A percentile compares a stretch with the other conserved stretches of the same genome.
Conservation (phyloP, 2,113 vertebrate species). For the Actenoides lindsayi region DNA sequence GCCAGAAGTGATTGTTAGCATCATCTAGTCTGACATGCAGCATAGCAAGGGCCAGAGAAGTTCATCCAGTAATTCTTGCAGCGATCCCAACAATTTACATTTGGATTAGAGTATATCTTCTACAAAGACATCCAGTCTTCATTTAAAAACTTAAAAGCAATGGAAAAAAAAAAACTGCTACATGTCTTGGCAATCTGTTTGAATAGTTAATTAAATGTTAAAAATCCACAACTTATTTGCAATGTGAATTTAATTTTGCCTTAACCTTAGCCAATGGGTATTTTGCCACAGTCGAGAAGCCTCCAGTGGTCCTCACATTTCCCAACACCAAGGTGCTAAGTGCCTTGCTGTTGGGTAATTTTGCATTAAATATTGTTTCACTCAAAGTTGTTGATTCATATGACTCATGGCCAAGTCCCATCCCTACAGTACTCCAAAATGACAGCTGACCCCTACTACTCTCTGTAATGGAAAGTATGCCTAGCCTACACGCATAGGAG, state of each 20-base stretch:
- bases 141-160: constrained; percentile 56
- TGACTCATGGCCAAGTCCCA: background rate
- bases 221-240: constrained; percentile 6
- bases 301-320: background rate
- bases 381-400: background rate
- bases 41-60: constrained; percentile 63
- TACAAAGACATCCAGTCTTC: constrained; percentile 13
- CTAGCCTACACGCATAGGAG: background rate
- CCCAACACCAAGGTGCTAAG: background rate
- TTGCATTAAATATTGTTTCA: background rate
- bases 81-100: constrained; percentile 65
- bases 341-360: background rate
- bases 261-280: background rate
- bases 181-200: background rate
- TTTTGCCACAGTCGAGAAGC: background rate
- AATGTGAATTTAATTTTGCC: background rate
- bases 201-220: constrained; percentile 26
- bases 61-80: constrained; percentile 65
- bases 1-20: constrained; percentile 59
- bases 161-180: background rate
- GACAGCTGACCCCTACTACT: background rate
- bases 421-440: background rate
- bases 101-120: constrained; percentile 34
- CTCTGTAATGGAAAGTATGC: accelerated
- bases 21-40: constrained; percentile 55